Evolutionary conservation across 2,113 vertebrate species (phyloP), one percentile per base, ranked within the genome.

Genomic region (Cavia porcellus): DNA sequence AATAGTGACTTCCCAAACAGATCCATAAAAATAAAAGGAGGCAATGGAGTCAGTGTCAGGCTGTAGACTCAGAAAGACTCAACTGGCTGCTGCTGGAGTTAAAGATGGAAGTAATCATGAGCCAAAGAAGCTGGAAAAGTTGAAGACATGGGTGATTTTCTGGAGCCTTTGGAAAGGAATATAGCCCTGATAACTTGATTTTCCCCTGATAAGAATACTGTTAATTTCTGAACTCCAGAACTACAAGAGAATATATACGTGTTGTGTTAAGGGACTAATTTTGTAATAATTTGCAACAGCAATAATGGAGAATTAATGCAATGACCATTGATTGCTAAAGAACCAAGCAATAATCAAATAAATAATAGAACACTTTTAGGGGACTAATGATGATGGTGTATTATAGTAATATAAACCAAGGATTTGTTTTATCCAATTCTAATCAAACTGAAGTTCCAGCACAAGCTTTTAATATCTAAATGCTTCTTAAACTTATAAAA

Each of bases 221-320:
- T 92, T 42, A 64, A 87, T 82, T 87, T 87, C 17, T 62, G 75
- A 64, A n/a, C 17, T 92, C 17, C 66, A 64, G 64, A 82, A 72
- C 52, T 22, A 3, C 35, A 88, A 64, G 5, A 24, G 52, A 55
- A 83, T 38, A 62, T 35, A 57, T 47, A 19, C 32, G 30, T 88
- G n/a, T 45, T 55, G n/a, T n/a, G 59, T 75, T 47, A 62, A 83
- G 30, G 52, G 12, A 66, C 30, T 66, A 32, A 66, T 14, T 66
- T 66, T 66, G 28, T 35, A 20, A 11, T 68, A 55, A 72, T 82
- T 82, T 77, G 47, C 13, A 64, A 30, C 4, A 82, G 55, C 11
- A n/a, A n/a, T 32, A 92, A n/a, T 64, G 64, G 17, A 70, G 25
- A 95, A 70, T 70, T 77, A 86, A 86, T 62, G 45, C 74, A 81